Evolutionary conservation across 2,888 invertebrate genomes (phyloP), one percentile per base, ranked within the genome.

Genomic region (Dorcus hopei): DNA sequence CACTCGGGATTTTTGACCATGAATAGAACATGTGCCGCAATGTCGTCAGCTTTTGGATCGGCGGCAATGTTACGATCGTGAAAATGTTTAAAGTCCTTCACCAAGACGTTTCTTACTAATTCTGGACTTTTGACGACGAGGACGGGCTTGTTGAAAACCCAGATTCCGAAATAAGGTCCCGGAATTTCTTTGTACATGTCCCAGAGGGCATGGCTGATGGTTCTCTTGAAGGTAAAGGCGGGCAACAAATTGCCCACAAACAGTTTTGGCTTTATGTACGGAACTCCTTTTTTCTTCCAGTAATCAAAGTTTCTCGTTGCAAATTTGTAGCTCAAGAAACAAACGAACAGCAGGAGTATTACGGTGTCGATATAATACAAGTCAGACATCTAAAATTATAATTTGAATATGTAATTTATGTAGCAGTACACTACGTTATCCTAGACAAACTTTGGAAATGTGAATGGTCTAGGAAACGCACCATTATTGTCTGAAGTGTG

Each of bases 1-100:
- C 85, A 86, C 1, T 78, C 76, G 0, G 80, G 78, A 54, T 80
- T 81, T 57, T 78, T 79, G 54, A 80, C 64, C 1, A 79, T 74
- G 59, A 83, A 75, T 45, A 81, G 63, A 62, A 78, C 74, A 52
- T 77, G 75, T 61, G 76, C 70, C 2, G 75, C 74, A 9, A 80
- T 67, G 3, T 77, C 75, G 61, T 81, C 80, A 54, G 76, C 74
- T 41, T 75, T 71, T 14, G 74, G 72, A 2, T 78, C 75, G 0
- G 76, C 75, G 7, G 75, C 74, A 33, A 80, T 73, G 39, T 78
- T 78, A 56, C 82, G 73, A 61, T 83, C 80, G 2, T 73, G 72
- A 63, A 83, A 83, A 62, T 78, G 71, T 3, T 78, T 73, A 59
- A 82, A 83, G 67, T 82, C 81, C 50, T 79, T 78, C 2, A 81